These are phyloP conservation scores for Electrophaes corylata DNA, from an alignment of 2,888 invertebrate genomes.

Conservation along the genomic window DNA sequence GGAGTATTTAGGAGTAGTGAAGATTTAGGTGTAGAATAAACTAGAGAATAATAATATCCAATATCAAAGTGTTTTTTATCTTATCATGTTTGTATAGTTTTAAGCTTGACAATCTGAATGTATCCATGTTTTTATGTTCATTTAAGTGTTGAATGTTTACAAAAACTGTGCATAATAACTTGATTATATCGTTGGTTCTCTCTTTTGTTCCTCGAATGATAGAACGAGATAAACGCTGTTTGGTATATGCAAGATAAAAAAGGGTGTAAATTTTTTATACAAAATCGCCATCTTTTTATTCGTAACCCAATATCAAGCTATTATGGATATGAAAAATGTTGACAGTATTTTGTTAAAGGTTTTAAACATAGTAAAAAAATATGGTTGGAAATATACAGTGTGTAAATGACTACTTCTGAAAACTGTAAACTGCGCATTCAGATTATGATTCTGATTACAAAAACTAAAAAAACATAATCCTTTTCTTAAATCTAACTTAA, in stretches of 20 bases:
- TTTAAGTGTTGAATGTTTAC: background rate
- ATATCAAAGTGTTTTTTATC: too few species aligned
- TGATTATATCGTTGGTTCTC: background rate
- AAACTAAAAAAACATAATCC: too few species aligned
- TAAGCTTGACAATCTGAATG: background rate
- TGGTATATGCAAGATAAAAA: too few species aligned
- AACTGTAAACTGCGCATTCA: too few species aligned
- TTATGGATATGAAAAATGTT: background rate
- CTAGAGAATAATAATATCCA: too few species aligned
- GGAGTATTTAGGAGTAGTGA: background rate
- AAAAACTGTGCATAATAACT: background rate
- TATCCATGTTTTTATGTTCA: background rate
- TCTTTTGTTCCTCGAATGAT: background rate
- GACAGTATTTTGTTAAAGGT: background rate
- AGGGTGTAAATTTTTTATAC: too few species aligned
- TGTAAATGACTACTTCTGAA: too few species aligned
- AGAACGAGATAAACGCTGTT: background rate
- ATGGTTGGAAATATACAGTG: background rate
- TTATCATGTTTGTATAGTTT: too few species aligned
- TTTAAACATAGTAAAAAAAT: background rate
- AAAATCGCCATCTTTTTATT: too few species aligned
- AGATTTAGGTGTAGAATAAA: background rate
- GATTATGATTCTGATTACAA: too few species aligned
- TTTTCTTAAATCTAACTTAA: too few species aligned
- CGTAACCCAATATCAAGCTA: background rate